Percentiles rank a stretch among this genome's conserved stretches.
These are phyloP conservation scores for Centruroides vittatus DNA, from an alignment of 1,140 invertebrate species.

Conservation along the genomic window DNA sequence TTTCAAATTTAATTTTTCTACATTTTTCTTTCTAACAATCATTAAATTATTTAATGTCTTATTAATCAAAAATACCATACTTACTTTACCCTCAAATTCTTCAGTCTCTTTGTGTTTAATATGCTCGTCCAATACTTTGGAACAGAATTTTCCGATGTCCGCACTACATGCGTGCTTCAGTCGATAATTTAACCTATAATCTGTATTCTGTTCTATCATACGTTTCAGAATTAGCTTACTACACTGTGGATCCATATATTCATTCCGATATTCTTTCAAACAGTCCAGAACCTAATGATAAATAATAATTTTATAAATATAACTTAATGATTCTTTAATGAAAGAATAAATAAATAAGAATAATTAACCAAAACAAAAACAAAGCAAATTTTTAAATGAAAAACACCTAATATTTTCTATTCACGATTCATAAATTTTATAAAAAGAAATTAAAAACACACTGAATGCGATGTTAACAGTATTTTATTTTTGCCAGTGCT, in stretches of 20 bases:
- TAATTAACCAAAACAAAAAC: too few species aligned
- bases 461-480: too few species aligned
- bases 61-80: not conserved
- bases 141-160: constrained; percentile 59
- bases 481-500: too few species aligned
- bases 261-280: constrained; percentile 57
- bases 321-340: too few species aligned
- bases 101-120: constrained; percentile 10
- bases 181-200: constrained; percentile 80
- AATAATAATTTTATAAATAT: not conserved
- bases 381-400: too few species aligned
- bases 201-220: constrained; percentile 81
- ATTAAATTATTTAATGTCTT: too few species aligned
- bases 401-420: too few species aligned
- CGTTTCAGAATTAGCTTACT: constrained; percentile 68
- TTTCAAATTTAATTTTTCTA: too few species aligned
- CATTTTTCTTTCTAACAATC: too few species aligned
- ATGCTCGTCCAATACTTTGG: constrained; percentile 26
- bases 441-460: too few species aligned
- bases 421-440: too few species aligned
- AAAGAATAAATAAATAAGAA: too few species aligned
- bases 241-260: constrained; percentile 73
- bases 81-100: constrained; percentile 25
- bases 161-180: constrained; percentile 58
- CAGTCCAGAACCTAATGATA: constrained; percentile 23